These are phyloP conservation scores for Gambusia yucatana DNA, from an alignment of 2,797 vertebrate genomes.

Conservation along the genomic window DNA sequence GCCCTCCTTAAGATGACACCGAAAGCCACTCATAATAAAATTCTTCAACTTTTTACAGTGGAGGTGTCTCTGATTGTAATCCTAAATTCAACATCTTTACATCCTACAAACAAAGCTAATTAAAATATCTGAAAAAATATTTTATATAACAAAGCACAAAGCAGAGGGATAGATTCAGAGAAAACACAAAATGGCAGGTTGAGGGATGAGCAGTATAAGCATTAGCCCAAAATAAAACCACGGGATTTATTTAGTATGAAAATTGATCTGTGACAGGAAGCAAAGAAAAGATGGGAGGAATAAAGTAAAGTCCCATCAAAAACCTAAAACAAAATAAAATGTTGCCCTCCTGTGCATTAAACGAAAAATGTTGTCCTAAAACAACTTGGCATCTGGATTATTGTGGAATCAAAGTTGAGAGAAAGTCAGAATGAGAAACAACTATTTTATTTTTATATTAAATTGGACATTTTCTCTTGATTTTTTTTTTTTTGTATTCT, in stretches of 20 bases:
- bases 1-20: conserved; percentile 7
- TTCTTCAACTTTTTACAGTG: conserved; percentile 2
- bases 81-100: not conserved
- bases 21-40: not conserved
- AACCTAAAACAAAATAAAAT: conserved; percentile 40
- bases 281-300: conserved; percentile 35
- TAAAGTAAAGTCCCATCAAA: conserved; percentile 35
- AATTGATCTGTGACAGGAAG: conserved; percentile 47
- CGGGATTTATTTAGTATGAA: conserved; percentile 32
- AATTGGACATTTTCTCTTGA: not conserved
- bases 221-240: conserved; percentile 17
- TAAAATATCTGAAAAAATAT: not conserved
- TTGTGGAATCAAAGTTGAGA: not conserved
- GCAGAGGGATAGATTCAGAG: conserved; percentile 30
- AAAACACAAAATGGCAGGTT: conserved; percentile 18
- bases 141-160: conserved; percentile 30
- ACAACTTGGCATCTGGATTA: not conserved
- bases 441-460: not conserved
- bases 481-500: not conserved
- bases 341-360: conserved; percentile 17
- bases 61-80: conserved; percentile 4
- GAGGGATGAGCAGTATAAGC: conserved; percentile 40
- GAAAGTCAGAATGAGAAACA: not conserved
- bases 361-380: conserved; percentile 30
- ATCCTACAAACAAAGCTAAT: not conserved